Base-by-base conservation (phyloP, 2,113 vertebrate genomes). In the Cryptoleucopteryx plumbea region DNA sequence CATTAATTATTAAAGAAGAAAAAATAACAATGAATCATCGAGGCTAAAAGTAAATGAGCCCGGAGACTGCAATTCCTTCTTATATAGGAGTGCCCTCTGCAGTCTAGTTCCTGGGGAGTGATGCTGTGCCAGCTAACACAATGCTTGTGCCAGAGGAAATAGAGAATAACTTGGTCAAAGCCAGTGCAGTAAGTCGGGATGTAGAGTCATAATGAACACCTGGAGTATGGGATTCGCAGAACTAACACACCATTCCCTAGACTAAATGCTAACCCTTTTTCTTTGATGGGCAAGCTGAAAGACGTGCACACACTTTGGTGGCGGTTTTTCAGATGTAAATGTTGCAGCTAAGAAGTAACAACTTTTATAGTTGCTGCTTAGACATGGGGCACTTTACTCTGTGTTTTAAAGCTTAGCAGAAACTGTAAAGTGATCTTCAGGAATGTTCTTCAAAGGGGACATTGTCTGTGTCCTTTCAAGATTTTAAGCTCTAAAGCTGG, bases 11-110 rank as follows among this genome's bases (percentile, higher is more conserved):
- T 74, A 89, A 94, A 83, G 48, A 88, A 90, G 55, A 84, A 86
- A 92, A 96, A 92, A 65, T 71, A 84, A 48, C 56, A 81, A 84
- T 62, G 86, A 92, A 79, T 72, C 56, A 88, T 83, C 2, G 15
- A 77, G 59, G 62, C 19, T 89, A 88, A 86, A 94, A 89, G 59
- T 67, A 95, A 89, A 92, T 52, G 77, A 93, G 61, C 25, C 40
- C 36, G 26, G 36, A 91, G 47, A 71, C 26, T 82, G 38, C 15
- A 79, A 74, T 91, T 94, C 92, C 88, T 94, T 86, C 90, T 94
- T 90, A 96, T 75, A 96, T 86, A 96, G 92, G 61, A 96, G 93
- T 97, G 95, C 94, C 95, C 94, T 95, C 95, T 96, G 94, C 96
- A 96, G 95, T 92, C 92, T 94, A 25, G 36, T 56, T 92, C 34